Evolutionary conservation across 2,113 vertebrate genomes (phyloP), one percentile per base, ranked within the genome.

Genomic region (Scalopus aquaticus): DNA sequence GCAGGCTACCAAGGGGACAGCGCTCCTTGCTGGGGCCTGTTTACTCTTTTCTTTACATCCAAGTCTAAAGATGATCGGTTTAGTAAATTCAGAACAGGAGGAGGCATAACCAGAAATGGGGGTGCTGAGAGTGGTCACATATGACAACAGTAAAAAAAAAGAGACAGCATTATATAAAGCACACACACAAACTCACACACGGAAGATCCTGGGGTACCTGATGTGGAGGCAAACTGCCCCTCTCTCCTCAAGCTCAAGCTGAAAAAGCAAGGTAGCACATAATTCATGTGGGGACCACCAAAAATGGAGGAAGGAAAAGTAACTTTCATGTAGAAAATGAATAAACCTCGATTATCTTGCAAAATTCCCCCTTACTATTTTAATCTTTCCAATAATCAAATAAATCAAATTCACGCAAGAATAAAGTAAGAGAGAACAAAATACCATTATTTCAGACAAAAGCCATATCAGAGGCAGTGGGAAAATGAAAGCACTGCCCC

Each of bases 401-500:
- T 42, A 93, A 70, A 95, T 64, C 17, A 74, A 82, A 90, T 32
- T 93, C 44, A 65, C 74, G 35, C n/a, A 89, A 83, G 26, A 92
- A 69, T 80, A 93, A 94, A n/a, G n/a, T n/a, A n/a, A n/a, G n/a
- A n/a, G n/a, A n/a, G n/a, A n/a, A n/a, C n/a, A n/a, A n/a, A 93
- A 88, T 7, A 74, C 10, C 64, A 62, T 20, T 39, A 62, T 74
- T 86, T 95, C 49, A 86, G 7, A 8, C 20, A 44, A 83, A 85
- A 86, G 79, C 24, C 24, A 3, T 44, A 86, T 5, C 9, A 32
- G 37, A 73, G 64, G 69, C 62, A 62, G 46, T 85, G 35, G 58
- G 49, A 70, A 51, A 88, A 60, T 10, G 22, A 73, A 42, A 86
- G 24, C 6, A 9, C 22, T n/a, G n/a, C n/a, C n/a, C n/a, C n/a